Base-by-base conservation (phyloP, 2,797 vertebrate genomes). In the Enteromius anoplus region DNA sequence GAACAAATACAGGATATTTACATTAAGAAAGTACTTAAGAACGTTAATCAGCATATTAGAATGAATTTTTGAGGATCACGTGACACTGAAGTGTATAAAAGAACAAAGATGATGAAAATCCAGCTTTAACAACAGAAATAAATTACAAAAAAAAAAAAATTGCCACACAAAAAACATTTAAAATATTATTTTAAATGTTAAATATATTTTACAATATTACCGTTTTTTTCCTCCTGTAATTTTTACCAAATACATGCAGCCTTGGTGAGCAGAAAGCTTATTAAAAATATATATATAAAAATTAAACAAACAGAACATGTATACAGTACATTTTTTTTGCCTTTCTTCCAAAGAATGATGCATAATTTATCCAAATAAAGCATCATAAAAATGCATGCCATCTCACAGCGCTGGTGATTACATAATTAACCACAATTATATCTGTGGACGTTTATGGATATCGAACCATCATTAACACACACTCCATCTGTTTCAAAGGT, bases 401-500 rank as follows among this genome's bases (percentile, higher is more conserved):
- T n/a, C 32, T 51, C 45, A 26, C 29, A 49, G 7, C 0, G 9
- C n/a, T 40, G n/a, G 11, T 66, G 62, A 17, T 66, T 51, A 51
- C 1, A 53, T 23, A 5, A 37, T 37, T 32, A 5, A 21, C n/a
- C 47, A 15, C 19, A 10, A 58, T 53, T 4, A 17, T 58, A 23
- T 76, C 15, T 11, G 34, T 60, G 34, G 34, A 75, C 9, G 53
- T 60, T 19, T 76, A 34, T 53, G 0, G 1, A 7, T 68, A 32
- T 11, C 42, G 45, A 47, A 58, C 49, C 45, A 62, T 42, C 4
- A 29, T 65, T 81, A 49, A 70, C 80, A 83, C 51, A 73, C 12
- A 40, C 51, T 53, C 1, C 34, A 34, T 32, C 76, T 23, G 55
- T 78, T 60, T 79, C 86, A 81, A 81, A 73, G 85, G 80, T 83